These are phyloP conservation scores for Cataglyphis cursor DNA, from an alignment of 2,888 invertebrate species.

Conservation along the genomic window DNA sequence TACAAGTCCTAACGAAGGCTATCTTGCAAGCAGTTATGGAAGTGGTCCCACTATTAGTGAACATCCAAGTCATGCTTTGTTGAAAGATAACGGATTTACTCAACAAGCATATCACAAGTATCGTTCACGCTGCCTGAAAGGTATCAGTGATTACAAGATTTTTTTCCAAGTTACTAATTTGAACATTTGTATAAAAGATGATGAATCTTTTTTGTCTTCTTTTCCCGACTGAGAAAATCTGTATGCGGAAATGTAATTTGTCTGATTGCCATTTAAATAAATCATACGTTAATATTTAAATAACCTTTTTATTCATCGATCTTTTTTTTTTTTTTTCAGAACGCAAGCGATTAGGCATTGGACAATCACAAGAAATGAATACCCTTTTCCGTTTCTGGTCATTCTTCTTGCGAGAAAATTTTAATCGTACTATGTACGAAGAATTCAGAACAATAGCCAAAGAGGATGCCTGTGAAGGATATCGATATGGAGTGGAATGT, in stretches of 20 bases:
- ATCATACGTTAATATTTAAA: not conserved
- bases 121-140: constrained; percentile 96
- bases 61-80: constrained; percentile 97
- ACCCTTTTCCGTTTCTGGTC: constrained; percentile 99
- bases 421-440: constrained; percentile 98
- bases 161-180: constrained; percentile 21
- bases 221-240: constrained; percentile 83
- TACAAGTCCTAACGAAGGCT: constrained; percentile 91
- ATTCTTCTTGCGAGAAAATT: constrained; percentile 99
- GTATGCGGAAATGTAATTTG: constrained; percentile 79
- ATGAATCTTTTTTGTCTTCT: constrained; percentile 85
- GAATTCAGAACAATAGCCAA: constrained; percentile 97
- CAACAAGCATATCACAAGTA: constrained; percentile 99
- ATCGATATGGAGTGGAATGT: constrained; percentile 95
- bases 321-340: constrained; percentile 88
- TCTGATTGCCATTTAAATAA: constrained; percentile 75
- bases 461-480: constrained; percentile 96
- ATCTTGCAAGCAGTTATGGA: constrained; percentile 91
- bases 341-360: constrained; percentile 96
- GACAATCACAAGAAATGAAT: constrained; percentile 99
- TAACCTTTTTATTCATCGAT: not conserved
- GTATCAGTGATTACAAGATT: constrained; percentile 85
- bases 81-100: constrained; percentile 98
- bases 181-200: constrained; percentile 60
- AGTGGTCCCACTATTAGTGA: constrained; percentile 90